phyloP scores from a whole-genome alignment of 2,888 invertebrate species.

The Agrilus cyanescens region DNA sequence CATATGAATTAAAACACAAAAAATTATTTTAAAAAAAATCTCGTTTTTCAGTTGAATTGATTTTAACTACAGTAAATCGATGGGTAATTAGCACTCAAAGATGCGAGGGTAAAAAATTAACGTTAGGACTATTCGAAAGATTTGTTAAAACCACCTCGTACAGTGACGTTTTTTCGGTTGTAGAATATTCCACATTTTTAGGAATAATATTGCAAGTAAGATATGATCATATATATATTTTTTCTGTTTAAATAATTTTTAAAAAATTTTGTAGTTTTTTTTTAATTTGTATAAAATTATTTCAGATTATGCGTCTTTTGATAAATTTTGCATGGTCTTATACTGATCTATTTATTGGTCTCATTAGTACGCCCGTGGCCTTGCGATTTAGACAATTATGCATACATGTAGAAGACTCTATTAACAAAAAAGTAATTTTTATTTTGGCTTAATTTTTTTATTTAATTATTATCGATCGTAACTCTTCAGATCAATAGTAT shows the following conservation, averaged over 20 bases:
- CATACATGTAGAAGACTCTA: constrained; percentile 12
- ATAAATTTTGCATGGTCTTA: constrained; percentile 25
- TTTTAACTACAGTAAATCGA: constrained; percentile 18
- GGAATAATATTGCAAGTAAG: constrained; percentile 15
- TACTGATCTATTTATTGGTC: constrained; percentile 29
- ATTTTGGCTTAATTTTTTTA: neutral
- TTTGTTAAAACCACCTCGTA: constrained; percentile 8
- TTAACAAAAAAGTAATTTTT: neutral
- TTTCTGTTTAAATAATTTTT: neutral
- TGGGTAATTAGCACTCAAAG: constrained; percentile 9
- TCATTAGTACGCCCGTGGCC: constrained; percentile 25
- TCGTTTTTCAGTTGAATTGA: neutral
- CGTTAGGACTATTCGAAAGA: constrained; percentile 4
- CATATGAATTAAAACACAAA: neutral
- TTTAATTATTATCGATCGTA: neutral
- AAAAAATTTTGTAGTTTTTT: too few relatives aligned
- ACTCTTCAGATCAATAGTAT: too few relatives aligned
- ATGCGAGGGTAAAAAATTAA: constrained; percentile 1
- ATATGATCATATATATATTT: neutral
- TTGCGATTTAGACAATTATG: constrained; percentile 27
- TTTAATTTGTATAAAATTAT: constrained; percentile 1
- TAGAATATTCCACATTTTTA: constrained; percentile 11
- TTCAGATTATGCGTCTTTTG: constrained; percentile 23
- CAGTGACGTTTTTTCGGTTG: constrained; percentile 10
- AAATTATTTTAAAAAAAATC: neutral